Base-by-base conservation (phyloP, 2,888 invertebrate genomes). In the Apomyelois bistriatella region DNA sequence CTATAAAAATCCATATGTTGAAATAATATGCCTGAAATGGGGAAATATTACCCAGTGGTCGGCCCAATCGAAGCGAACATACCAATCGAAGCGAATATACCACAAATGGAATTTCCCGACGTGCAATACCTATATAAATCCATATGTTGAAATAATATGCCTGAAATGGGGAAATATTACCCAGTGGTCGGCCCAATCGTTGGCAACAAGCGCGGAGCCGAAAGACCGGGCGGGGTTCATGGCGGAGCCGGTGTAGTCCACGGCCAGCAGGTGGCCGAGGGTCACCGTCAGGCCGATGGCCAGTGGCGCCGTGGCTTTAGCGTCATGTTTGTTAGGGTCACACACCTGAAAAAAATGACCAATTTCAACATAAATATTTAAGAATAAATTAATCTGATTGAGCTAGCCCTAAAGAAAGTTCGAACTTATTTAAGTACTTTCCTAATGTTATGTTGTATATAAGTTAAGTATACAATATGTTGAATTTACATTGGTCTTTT, bases 141-240 rank as follows among this genome's bases (percentile, higher is more conserved):
- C n/a, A n/a, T n/a, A n/a, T n/a, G n/a, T n/a, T n/a, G n/a, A n/a
- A n/a, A n/a, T n/a, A n/a, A n/a, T n/a, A n/a, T n/a, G n/a, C n/a
- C n/a, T n/a, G n/a, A 4, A 32, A 7, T 40, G 40, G 15, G 13
- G 13, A 36, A n/a, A 38, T 16, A 55, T 90, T 88, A 97, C 94
- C 97, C 97, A 98, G 70, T 98, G 98, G 65, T 95, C 82, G 3
- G 85, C 81, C 94, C 96, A 98, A 30, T 85, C 82, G 57, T 93
- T 93, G 60, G 93, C 93, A 54, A 97, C 93, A 17, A 97, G 93
- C 1, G 98, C 96, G 0, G 97, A 95, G 55, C 98, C 98, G 71
- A 98, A 93, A 56, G 95, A 95, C 58, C 98, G 92, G 0, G 98
- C 98, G 0, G 98, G 97, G 87, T 98, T 98, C 97, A 98, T 97